Conservation (phyloP, 2,888 invertebrate species). For the Limnephilus lunatus region DNA sequence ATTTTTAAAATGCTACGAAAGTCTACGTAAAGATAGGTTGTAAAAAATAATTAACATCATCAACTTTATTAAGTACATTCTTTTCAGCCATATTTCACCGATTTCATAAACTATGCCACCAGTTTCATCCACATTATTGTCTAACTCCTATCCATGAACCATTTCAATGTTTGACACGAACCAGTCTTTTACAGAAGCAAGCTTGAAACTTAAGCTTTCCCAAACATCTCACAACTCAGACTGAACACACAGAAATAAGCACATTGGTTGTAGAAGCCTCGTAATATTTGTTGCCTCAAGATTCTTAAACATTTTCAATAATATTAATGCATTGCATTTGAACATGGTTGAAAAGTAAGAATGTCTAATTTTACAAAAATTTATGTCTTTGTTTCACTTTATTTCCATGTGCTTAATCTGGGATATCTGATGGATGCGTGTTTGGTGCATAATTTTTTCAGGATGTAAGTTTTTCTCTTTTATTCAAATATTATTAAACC, state of each 20-base stretch:
- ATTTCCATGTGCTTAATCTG: conserved; percentile 54
- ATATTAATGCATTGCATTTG: conserved; percentile 23
- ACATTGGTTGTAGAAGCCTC: conserved; percentile 34
- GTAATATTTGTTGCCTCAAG: background rate
- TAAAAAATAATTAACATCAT: background rate
- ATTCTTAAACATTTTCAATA: conserved; percentile 4
- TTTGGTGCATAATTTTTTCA: conserved; percentile 39
- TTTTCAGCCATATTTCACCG: conserved; percentile 9
- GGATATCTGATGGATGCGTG: conserved; percentile 50
- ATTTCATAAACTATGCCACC: background rate
- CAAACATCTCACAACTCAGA: conserved; percentile 28
- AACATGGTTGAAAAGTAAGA: background rate
- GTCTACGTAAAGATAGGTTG: background rate
- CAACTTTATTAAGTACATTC: conserved; percentile 4
- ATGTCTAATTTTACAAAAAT: conserved; percentile 23
- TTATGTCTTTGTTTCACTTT: conserved; percentile 46
- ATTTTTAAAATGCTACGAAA: no score
- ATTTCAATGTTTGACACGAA: conserved; percentile 7
- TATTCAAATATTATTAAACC: conserved; percentile 37
- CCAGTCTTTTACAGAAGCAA: background rate
- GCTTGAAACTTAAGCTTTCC: background rate
- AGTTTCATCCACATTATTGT: background rate
- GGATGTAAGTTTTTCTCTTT: conserved; percentile 49
- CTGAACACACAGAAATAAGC: conserved; percentile 42
- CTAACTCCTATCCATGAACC: background rate